A percentile compares a stretch with the other conserved stretches of the same genome.
phyloP scores from a whole-genome alignment of 2,797 vertebrate species.

The Glossophaga mutica region DNA sequence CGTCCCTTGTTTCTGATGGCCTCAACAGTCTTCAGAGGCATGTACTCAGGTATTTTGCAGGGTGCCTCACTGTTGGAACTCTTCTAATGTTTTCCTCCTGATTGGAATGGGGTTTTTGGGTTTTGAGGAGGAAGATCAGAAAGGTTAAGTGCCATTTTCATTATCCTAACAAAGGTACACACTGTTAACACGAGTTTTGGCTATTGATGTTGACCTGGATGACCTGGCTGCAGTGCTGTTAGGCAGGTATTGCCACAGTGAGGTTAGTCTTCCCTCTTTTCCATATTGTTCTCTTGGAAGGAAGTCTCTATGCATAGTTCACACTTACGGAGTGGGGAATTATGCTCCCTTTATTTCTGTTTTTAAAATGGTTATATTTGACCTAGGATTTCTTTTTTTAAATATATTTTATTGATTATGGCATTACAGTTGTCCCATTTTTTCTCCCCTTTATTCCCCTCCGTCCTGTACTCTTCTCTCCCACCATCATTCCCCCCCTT shows the following conservation, averaged over 20 bases:
- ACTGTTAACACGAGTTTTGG: not conserved
- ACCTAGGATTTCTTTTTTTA: not conserved
- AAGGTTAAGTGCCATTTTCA: not conserved
- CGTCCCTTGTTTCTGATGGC: not conserved
- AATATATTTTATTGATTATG: too few relatives aligned
- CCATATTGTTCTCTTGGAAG: not conserved
- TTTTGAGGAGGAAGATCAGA: not conserved
- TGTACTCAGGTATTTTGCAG: not conserved
- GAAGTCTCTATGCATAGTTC: not conserved
- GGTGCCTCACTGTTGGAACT: not conserved
- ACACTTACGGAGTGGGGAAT: not conserved
- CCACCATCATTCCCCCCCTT: too few relatives aligned
- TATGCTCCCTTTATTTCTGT: not conserved
- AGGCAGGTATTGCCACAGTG: not conserved
- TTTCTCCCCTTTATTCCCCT: too few relatives aligned
- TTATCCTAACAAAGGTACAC: not conserved
- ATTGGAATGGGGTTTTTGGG: not conserved
- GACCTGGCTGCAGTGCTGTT: not conserved
- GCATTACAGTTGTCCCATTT: too few relatives aligned
- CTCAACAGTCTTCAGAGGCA: not conserved
- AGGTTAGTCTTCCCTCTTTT: not conserved
- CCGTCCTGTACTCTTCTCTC: too few relatives aligned
- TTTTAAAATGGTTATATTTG: not conserved
- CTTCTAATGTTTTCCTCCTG: not conserved
- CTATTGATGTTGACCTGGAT: not conserved